These are phyloP conservation scores for Cacatua alba DNA, from an alignment of 2,113 vertebrate species.

Conservation along the genomic window DNA sequence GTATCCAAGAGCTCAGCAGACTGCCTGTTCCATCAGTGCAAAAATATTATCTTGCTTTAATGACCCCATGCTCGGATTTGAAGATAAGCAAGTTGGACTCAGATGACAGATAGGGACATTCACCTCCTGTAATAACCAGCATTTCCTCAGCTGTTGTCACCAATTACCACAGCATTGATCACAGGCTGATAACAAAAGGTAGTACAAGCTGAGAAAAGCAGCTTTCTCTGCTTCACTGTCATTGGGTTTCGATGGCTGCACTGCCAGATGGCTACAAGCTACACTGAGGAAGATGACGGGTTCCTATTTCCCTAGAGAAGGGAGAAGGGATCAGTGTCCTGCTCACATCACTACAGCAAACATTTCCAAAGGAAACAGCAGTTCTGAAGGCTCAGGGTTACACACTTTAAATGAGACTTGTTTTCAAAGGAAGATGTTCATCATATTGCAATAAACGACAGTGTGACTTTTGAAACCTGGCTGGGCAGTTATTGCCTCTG, in stretches of 20 bases:
- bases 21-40: constrained; percentile 23
- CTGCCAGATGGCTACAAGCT: neutral
- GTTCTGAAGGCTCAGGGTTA: neutral
- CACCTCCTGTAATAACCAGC: constrained; percentile 13
- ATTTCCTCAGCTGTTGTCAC: constrained; percentile 36
- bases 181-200: constrained; percentile 14
- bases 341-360: neutral
- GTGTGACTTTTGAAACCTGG: neutral
- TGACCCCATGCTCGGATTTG: neutral
- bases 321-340: neutral
- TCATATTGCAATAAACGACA: neutral
- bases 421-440: neutral
- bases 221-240: neutral
- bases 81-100: constrained; percentile 41
- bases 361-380: neutral
- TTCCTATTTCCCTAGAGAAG: neutral
- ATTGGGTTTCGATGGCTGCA: neutral
- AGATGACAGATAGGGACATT: constrained; percentile 35
- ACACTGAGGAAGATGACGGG: rapidly evolving
- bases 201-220: constrained; percentile 14
- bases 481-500: neutral
- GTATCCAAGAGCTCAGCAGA: constrained; percentile 48
- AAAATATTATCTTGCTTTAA: constrained; percentile 42
- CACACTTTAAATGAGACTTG: neutral
- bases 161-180: constrained; percentile 26